Conservation (phyloP, 2,113 vertebrate species). For the Sebastes schlegelii region DNA sequence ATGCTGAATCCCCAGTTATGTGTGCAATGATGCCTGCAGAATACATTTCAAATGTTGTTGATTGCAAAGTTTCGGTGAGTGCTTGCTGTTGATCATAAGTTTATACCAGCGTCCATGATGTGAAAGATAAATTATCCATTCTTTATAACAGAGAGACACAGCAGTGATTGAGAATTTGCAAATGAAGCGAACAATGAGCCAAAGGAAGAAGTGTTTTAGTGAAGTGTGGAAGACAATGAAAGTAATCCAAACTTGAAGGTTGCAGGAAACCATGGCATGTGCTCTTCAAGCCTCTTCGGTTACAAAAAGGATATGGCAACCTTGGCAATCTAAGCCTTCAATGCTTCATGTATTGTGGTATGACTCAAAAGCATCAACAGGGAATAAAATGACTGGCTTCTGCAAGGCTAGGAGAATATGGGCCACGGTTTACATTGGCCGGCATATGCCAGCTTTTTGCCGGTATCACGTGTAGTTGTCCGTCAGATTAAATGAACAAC, state of each 20-base stretch:
- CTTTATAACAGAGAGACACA: constrained; percentile 7
- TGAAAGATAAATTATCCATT: constrained; percentile 27
- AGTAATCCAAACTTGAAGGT: background rate
- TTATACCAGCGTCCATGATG: background rate
- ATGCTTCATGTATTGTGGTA: background rate
- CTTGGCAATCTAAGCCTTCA: background rate
- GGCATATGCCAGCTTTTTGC: too few species aligned
- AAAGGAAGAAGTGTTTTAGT: background rate
- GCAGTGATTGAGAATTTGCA: background rate
- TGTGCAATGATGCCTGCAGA: constrained; percentile 60
- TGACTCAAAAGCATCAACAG: background rate
- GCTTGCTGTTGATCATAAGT: constrained; percentile 30
- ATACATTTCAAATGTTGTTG: constrained; percentile 60
- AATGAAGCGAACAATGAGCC: constrained; percentile 2
- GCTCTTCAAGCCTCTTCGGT: background rate
- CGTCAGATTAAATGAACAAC: too few species aligned
- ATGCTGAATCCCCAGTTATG: constrained; percentile 59
- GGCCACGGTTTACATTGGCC: too few species aligned
- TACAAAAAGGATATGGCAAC: background rate
- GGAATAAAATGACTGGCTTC: background rate
- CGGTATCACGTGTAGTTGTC: too few species aligned
- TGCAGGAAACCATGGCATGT: background rate
- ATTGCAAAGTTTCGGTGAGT: constrained; percentile 43
- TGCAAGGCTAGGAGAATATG: background rate
- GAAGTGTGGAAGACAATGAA: background rate